Evolutionary conservation across 37 sponge, comb jelly and placozoan species (phyloP), one percentile per base, ranked within the genome.

Genomic region (Axinella damicornis): DNA sequence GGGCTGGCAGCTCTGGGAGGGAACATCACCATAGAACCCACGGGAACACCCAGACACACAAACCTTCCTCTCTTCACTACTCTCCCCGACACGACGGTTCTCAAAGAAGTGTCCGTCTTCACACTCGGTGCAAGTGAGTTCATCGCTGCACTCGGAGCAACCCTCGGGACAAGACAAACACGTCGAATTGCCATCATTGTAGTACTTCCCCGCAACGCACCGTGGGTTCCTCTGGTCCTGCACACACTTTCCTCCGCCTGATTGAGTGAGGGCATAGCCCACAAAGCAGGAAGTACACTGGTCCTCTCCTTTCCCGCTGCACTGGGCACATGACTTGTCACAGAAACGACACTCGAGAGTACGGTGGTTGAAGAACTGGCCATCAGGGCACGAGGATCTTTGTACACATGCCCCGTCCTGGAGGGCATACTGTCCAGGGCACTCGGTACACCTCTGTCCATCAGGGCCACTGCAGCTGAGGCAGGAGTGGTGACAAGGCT

Each of bases 401-500:
- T 86, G 22, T n/a, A 61, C 31, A 46, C 91, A 91, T 57, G 18
- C 21, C 4, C 83, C 81, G 21, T 81, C 34, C 20, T 58, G 33
- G 21, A 82, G 72, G 11, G n/a, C 16, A 53, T 77, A 77, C 34
- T 91, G 87, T 20, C 53, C 16, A 4, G 79, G 80, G 58, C 93
- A 92, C 9, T 68, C 37, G 38, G 73, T 88, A 30, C 93, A 93
- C 24, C 77, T 27, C 18, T 52, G 33, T 18, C 32, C 64, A 9
- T 20, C 53, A 4, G 83, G 78, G 18, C 93, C 93, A 77, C 39
- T 62, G 56, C 93, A 93, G 21, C 69, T 62, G 20, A 85, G 59
- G 27, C 93, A 93, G n/a, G 83, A 74, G 17, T 36, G 37, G 37
- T 88, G 83, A 78, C 93, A 93, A 0, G 77, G 57, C 33, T 53